Evolutionary conservation across 37 sponge, comb jelly and placozoan genomes (phyloP).

Genomic region (Beroe forskalii): DNA sequence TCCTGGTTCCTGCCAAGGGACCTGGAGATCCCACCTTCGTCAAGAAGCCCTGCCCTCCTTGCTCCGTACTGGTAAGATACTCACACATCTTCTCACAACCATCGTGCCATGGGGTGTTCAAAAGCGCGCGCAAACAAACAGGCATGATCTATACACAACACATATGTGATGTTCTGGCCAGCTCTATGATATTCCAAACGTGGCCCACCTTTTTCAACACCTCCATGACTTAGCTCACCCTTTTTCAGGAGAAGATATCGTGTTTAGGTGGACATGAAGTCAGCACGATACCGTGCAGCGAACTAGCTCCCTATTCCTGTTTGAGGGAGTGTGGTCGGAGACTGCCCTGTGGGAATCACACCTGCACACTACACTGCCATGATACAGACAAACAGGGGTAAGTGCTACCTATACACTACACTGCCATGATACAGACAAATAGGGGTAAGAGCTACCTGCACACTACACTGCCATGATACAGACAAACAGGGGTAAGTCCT

Average conservation of each 20-base stretch:
- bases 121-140: too few species aligned
- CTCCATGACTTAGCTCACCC: too few species aligned
- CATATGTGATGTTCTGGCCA: too few species aligned
- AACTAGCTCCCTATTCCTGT: constrained; percentile 69
- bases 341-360: constrained; percentile 84
- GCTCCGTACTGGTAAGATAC: constrained; percentile 1
- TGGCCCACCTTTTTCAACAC: too few species aligned
- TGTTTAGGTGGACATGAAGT: constrained; percentile 26
- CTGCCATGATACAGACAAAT: constrained; percentile 70
- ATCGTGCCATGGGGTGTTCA: too few species aligned
- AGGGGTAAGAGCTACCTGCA: constrained; percentile 73
- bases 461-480: constrained; percentile 76
- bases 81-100: too few species aligned
- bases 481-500: constrained; percentile 3
- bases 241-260: constrained; percentile 1
- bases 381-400: neutral
- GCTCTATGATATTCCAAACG: too few species aligned
- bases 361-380: constrained; percentile 86
- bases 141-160: too few species aligned
- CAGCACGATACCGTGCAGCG: constrained; percentile 24
- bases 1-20: constrained; percentile 3
- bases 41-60: constrained; percentile 28
- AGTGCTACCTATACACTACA: constrained; percentile 79
- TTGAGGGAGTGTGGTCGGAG: constrained; percentile 76
- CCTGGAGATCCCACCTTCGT: constrained; percentile 21